These are phyloP conservation scores for Psettodes erumei DNA, from an alignment of 2,113 vertebrate species.

Conservation along the genomic window DNA sequence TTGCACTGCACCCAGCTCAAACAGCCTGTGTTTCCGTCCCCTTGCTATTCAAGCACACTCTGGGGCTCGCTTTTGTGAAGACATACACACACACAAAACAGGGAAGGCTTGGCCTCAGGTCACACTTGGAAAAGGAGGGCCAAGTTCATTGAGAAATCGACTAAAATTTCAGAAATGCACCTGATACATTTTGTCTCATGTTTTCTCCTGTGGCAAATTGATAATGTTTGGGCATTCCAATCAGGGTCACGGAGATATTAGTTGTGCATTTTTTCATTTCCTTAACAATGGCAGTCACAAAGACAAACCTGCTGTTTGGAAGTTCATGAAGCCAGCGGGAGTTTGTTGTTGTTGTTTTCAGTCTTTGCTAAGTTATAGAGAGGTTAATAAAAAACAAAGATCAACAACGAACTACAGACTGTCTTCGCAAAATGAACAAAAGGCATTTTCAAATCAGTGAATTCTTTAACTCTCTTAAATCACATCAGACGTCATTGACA, in stretches of 20 bases:
- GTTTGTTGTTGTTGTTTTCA: constrained; percentile 4
- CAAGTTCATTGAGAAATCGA: constrained; percentile 79
- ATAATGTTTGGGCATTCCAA: constrained; percentile 57
- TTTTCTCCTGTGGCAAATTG: constrained; percentile 21
- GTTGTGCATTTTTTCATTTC: constrained; percentile 29
- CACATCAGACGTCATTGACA: no score
- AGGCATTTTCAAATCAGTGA: constrained; percentile 23
- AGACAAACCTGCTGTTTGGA: constrained; percentile 42
- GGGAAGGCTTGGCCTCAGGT: constrained; percentile 63
- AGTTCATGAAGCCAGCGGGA: constrained; percentile 32
- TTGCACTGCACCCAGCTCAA: constrained; percentile 79
- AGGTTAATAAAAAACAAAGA: constrained; percentile 33
- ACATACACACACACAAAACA: constrained; percentile 50
- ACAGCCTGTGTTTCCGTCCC: constrained; percentile 74
- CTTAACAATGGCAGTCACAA: constrained; percentile 55
- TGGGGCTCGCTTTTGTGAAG: constrained; percentile 66
- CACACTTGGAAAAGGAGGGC: constrained; percentile 56
- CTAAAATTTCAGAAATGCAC: constrained; percentile 60
- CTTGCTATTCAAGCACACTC: constrained; percentile 58
- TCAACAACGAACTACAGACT: constrained; percentile 45
- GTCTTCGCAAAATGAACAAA: constrained; percentile 37
- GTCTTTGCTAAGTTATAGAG: constrained; percentile 24
- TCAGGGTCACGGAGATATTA: constrained; percentile 63
- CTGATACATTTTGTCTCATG: constrained; percentile 32
- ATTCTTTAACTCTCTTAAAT: constrained; percentile 30